Percentiles rank a stretch among this genome's conserved stretches.
Evolutionary conservation across 2,797 vertebrate genomes (phyloP).

Genomic region (Semotilus atromaculatus): DNA sequence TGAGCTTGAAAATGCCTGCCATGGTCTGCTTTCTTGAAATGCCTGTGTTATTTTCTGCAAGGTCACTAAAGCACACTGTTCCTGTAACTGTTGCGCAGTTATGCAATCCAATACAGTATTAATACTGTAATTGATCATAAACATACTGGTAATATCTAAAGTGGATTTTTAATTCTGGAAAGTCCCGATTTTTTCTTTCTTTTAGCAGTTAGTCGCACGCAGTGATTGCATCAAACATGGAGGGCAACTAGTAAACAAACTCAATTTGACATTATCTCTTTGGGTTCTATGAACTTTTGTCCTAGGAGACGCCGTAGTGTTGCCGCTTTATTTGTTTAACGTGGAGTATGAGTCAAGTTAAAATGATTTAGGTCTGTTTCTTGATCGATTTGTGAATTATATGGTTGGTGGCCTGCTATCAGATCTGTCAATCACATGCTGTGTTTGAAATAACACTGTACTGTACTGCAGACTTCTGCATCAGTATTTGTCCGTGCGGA

Average conservation of each 20-base stretch:
- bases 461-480: background rate
- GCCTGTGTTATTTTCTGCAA: constrained; percentile 41
- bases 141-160: background rate
- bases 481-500: background rate
- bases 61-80: constrained; percentile 34
- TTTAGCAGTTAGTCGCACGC: background rate
- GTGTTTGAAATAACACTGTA: constrained; percentile 9
- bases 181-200: no score
- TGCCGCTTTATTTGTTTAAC: background rate
- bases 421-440: background rate
- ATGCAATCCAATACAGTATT: background rate
- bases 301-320: background rate
- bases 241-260: constrained; percentile 22
- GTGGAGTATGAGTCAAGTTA: background rate
- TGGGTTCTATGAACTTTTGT: background rate
- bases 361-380: constrained; percentile 7
- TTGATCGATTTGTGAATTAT: background rate
- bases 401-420: background rate
- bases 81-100: constrained; percentile 24
- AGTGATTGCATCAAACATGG: background rate
- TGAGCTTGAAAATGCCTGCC: constrained; percentile 38
- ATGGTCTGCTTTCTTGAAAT: constrained; percentile 36
- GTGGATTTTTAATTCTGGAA: background rate
- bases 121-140: constrained; percentile 16
- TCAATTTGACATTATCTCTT: background rate